phyloP scores from a whole-genome alignment of 2,113 vertebrate species.

The Percopsis transmontana region DNA sequence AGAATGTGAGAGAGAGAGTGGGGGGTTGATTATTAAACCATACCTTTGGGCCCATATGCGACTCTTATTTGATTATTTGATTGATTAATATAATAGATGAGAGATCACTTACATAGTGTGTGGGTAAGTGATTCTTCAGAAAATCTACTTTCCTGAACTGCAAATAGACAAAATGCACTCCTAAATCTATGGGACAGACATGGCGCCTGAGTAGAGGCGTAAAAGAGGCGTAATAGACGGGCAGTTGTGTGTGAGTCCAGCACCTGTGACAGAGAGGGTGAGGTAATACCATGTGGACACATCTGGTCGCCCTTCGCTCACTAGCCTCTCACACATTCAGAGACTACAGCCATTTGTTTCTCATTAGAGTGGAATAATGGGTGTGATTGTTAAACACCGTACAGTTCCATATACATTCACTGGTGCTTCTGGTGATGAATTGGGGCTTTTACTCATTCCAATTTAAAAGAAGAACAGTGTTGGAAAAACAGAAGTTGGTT shows the following conservation, averaged over 20 bases:
- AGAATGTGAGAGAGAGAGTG: slow-evolving; percentile 5
- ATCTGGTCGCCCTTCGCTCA: background rate
- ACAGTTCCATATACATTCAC: background rate
- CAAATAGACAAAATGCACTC: slow-evolving; percentile 43
- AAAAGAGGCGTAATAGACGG: slow-evolving; percentile 46
- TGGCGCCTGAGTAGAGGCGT: background rate
- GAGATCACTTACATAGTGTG: slow-evolving; percentile 22
- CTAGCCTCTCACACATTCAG: slow-evolving; percentile 3
- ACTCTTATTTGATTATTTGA: slow-evolving; percentile 49
- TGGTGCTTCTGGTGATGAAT: background rate
- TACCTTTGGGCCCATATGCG: slow-evolving; percentile 35
- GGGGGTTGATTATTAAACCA: slow-evolving; percentile 53
- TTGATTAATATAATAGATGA: slow-evolving; percentile 50
- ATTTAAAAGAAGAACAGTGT: background rate
- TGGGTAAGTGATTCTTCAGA: slow-evolving; percentile 22
- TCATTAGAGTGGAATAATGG: slow-evolving; percentile 28
- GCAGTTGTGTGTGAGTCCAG: slow-evolving; percentile 22
- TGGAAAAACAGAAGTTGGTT: background rate
- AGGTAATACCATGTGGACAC: slow-evolving; percentile 65
- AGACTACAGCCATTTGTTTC: slow-evolving; percentile 25
- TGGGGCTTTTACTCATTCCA: background rate
- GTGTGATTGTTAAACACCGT: slow-evolving; percentile 52
- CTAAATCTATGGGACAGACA: background rate
- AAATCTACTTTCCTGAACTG: slow-evolving; percentile 1
- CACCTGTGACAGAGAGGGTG: slow-evolving; percentile 47